Conservation (phyloP, 2,888 invertebrate genomes). For the Pherbina coryleti region DNA sequence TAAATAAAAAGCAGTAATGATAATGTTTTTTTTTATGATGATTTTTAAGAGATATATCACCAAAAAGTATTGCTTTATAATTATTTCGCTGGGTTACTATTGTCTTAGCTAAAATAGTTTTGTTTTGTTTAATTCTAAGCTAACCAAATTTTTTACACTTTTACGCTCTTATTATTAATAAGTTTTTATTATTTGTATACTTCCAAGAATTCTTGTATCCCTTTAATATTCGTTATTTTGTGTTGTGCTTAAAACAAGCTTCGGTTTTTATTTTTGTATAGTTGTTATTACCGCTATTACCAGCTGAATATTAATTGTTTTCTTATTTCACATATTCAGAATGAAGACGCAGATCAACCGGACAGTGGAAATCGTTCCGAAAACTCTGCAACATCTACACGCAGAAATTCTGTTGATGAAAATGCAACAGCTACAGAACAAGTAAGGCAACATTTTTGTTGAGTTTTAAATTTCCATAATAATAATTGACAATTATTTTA, state of each 20-base stretch:
- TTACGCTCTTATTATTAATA: neutral
- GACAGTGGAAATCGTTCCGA: conserved; percentile 69
- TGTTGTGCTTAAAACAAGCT: neutral
- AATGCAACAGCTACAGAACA: conserved; percentile 65
- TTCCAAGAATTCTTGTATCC: neutral
- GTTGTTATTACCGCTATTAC: neutral
- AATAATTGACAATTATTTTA: conserved; percentile 15
- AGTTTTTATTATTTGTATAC: neutral
- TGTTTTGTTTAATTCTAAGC: too few species aligned
- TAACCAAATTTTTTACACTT: neutral
- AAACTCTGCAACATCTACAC: conserved; percentile 67
- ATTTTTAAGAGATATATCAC: too few species aligned
- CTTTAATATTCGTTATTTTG: neutral
- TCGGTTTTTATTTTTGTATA: neutral
- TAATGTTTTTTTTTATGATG: too few species aligned
- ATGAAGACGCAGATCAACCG: conserved; percentile 67
- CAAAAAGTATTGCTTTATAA: too few species aligned
- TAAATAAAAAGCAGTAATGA: too few species aligned
- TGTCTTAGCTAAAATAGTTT: too few species aligned
- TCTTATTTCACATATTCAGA: conserved; percentile 52
- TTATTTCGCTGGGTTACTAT: too few species aligned
- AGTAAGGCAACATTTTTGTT: conserved; percentile 49
- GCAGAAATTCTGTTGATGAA: conserved; percentile 68
- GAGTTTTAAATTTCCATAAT: neutral
- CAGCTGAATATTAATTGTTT: conserved; percentile 17